Evolutionary conservation across 2,888 invertebrate genomes (phyloP), one percentile per base, ranked within the genome.

Genomic region (Aricia artaxerxes): DNA sequence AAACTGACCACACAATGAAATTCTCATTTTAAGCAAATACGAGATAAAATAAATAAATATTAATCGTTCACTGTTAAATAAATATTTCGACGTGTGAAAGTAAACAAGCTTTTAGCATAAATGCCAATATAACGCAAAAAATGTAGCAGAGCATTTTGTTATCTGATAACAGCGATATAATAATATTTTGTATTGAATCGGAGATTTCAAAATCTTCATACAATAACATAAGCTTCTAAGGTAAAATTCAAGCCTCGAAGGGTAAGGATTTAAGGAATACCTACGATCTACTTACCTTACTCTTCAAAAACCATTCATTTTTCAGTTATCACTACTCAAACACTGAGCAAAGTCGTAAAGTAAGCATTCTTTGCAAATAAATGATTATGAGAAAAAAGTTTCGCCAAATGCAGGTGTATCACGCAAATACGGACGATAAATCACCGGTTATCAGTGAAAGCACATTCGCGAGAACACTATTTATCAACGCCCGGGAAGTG

Each of bases 381-480:
- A 16, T 57, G 57, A 57, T 57, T 57, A 57, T 57, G 57, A 16
- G 13, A 57, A 61, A 35, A 69, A 13, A 69, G 1, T 2, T 35
- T 11, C 69, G 16, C 35, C 35, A 38, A 69, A 69, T 69, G 69
- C 69, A 69, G 69, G 69, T 69, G 69, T 69, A 35, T 38, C 44
- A 73, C 24, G 40, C 40, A 44, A 44, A 73, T 40, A 13, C 44
- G 40, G 13, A 73, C 44, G n/a, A 73, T 73, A 73, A 73, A 73
- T 73, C 73, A 73, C 73, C n/a, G n/a, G 73, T 73, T 73, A 73
- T 73, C 73, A 73, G 73, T 73, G 73, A 73, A 73, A 73, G 73
- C n/a, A 73, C 73, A 73, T 73, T 73, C 44, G 40, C 73, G 44
- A 44, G 44, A 69, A 69, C 35, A 69, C 69, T 69, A 69, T 69